A percentile compares a stretch with the other conserved stretches of the same genome.
Conservation (phyloP, 2,888 invertebrate genomes). For the Macrosoma leucophasiata region DNA sequence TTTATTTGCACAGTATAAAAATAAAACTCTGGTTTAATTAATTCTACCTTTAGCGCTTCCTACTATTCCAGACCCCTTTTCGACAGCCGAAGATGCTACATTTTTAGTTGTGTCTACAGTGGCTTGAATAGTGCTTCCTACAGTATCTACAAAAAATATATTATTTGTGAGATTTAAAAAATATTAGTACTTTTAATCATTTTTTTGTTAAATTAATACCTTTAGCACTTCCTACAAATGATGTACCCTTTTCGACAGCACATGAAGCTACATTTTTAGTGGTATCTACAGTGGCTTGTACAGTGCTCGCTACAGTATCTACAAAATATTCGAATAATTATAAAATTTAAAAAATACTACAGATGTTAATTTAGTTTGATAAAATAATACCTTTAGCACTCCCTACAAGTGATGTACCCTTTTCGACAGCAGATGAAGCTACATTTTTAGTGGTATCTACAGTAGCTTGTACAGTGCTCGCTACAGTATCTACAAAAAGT, state of each 20-base stretch:
- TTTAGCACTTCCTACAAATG: constrained; percentile 29
- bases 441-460: constrained; percentile 46
- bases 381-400: constrained; percentile 34
- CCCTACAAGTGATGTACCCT: constrained; percentile 35
- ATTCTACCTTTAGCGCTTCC: constrained; percentile 30
- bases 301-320: constrained; percentile 44
- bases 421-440: constrained; percentile 41
- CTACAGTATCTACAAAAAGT: constrained; percentile 44
- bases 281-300: constrained; percentile 39
- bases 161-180: background rate
- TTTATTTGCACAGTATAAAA: no score
- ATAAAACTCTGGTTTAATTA: no score
- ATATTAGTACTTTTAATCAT: no score
- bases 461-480: constrained; percentile 33
- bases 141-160: constrained; percentile 35
- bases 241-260: constrained; percentile 41
- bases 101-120: constrained; percentile 36
- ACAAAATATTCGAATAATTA: constrained; percentile 24
- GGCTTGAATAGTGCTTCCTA: constrained; percentile 25
- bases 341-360: no score
- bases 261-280: constrained; percentile 42
- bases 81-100: constrained; percentile 30
- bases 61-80: constrained; percentile 38
- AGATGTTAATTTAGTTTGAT: constrained; percentile 19
- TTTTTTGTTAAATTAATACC: no score